These are phyloP conservation scores for Sclerurus mexicanus DNA, from an alignment of 2,113 vertebrate genomes.

Conservation along the genomic window DNA sequence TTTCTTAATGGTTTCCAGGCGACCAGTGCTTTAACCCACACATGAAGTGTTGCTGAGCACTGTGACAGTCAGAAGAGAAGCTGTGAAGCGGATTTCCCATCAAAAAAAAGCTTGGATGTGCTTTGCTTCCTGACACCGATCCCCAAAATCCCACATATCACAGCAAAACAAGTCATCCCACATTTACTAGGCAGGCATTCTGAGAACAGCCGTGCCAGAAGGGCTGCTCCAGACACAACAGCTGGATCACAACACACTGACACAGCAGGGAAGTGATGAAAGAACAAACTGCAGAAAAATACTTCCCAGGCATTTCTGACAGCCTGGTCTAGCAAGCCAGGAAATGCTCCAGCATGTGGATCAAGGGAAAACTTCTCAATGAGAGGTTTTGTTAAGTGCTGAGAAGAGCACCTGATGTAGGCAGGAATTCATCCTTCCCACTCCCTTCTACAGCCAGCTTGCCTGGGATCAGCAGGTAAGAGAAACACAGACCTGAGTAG, in stretches of 20 bases:
- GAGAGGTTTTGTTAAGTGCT: neutral
- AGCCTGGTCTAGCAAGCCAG: neutral
- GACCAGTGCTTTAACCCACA: neutral
- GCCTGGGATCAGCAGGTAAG: neutral
- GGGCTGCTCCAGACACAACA: neutral
- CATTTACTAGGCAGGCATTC: neutral
- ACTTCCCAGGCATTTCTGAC: neutral
- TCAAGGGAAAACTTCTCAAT: neutral
- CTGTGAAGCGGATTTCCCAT: neutral
- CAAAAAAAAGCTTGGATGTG: neutral
- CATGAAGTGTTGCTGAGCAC: neutral
- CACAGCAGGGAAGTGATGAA: neutral
- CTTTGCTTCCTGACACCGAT: rapidly evolving
- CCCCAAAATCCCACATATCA: neutral
- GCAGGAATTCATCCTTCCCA: neutral
- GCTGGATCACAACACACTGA: neutral
- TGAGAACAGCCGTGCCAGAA: neutral
- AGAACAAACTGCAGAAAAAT: neutral
- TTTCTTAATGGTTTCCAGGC: neutral
- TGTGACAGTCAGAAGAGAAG: neutral
- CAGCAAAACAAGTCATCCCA: neutral
- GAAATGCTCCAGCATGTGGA: neutral
- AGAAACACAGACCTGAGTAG: neutral
- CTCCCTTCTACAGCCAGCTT: neutral
- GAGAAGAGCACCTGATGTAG: neutral